Conservation (phyloP, 2,888 invertebrate species). For the Tetramorium bicarinatum region DNA sequence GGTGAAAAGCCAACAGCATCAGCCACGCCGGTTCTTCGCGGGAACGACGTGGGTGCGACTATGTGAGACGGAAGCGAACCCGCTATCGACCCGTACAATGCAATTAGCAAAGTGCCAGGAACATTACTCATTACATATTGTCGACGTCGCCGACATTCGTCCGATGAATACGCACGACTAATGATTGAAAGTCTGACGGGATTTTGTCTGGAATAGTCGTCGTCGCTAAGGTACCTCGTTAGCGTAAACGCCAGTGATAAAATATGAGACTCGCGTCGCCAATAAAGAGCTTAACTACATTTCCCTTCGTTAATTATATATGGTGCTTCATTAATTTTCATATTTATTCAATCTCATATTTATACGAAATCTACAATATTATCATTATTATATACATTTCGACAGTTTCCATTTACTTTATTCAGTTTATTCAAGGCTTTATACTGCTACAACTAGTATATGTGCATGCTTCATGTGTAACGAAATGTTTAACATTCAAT, state of each 20-base stretch:
- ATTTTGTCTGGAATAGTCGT: constrained; percentile 47
- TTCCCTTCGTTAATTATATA: constrained; percentile 15
- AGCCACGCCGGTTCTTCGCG: constrained; percentile 10
- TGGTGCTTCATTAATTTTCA: constrained; percentile 7
- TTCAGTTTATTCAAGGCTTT: background rate
- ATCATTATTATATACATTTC: background rate
- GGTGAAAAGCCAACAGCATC: background rate
- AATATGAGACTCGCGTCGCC: constrained; percentile 39
- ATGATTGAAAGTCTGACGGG: constrained; percentile 60
- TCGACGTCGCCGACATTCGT: constrained; percentile 59
- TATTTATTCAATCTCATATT: constrained; percentile 20
- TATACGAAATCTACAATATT: background rate
- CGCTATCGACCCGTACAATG: constrained; percentile 61
- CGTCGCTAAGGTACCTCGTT: constrained; percentile 45
- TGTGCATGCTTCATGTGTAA: background rate
- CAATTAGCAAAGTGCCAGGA: constrained; percentile 77
- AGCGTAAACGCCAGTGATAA: constrained; percentile 39
- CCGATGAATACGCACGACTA: constrained; percentile 55
- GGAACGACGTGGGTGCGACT: constrained; percentile 12
- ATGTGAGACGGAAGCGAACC: constrained; percentile 11
- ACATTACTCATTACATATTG: constrained; percentile 73
- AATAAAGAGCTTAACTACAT: constrained; percentile 34
- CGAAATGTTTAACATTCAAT: constrained; percentile 43
- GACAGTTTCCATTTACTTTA: background rate
- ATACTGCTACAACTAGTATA: background rate